Base-by-base conservation (phyloP, 2,113 vertebrate genomes). In the Zosterops lateralis region DNA sequence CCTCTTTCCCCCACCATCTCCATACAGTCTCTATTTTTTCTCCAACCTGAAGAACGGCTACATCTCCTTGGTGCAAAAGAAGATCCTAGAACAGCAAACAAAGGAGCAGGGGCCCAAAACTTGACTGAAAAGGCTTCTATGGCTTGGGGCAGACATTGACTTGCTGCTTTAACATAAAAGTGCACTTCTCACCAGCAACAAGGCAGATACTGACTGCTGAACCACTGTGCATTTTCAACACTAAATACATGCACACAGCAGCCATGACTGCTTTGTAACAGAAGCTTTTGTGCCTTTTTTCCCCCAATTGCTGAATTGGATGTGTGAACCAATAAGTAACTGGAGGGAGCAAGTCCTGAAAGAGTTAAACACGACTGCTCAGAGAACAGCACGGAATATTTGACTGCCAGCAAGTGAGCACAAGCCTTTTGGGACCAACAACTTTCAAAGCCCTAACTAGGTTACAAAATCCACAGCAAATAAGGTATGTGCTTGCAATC, bases 1-100 rank as follows among this genome's bases (percentile, higher is more conserved):
- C 1, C 10, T 38, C 17, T 24, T 12, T 1, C 1, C 7, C 10
- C 26, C 14, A 32, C 20, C 0, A 0, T 72, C 7, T 66, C 47
- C n/a, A 61, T 17, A 28, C 15, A 45, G 8, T 42, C 9, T 74
- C 34, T 56, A 5, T 0, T 42, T 64, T 65, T 79, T 60, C 36
- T 20, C 21, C 36, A 70, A 17, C 18, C 56, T 4, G 14, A 77
- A 68, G 47, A 78, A 48, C 44, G 68, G 62, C 32, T 68, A 75
- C 36, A 93, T 58, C 26, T 32, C 17, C 4, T 10, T 42, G 29
- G 31, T 64, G 7, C 34, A 78, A 62, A 84, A 67, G 19, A 22
- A 80, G 36, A 32, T n/a, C 62, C 58, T 28, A 38, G 17, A 83
- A 38, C 22, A 83, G 50, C 8, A 73, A 72, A 56, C 29, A 76